These are phyloP conservation scores for Chionis minor DNA, from an alignment of 2,113 vertebrate genomes.

Conservation along the genomic window DNA sequence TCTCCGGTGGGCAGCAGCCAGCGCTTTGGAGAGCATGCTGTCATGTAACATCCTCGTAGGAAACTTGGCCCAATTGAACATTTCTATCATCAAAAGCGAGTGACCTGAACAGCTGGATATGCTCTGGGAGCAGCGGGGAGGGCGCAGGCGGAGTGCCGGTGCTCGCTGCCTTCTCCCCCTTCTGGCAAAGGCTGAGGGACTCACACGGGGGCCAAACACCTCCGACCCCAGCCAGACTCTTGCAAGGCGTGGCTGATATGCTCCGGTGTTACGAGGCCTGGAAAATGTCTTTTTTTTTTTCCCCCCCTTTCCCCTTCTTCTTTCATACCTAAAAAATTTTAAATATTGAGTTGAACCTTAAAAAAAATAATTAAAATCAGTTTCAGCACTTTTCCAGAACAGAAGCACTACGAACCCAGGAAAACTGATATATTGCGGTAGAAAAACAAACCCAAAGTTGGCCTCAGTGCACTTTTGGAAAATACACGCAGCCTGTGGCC, in stretches of 20 bases:
- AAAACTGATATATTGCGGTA: fast-evolving
- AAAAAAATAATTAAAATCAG: neutral
- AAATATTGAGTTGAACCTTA: neutral
- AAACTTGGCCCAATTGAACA: slow-evolving; percentile 38
- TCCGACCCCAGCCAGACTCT: neutral
- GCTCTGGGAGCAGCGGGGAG: neutral
- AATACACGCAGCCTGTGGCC: neutral
- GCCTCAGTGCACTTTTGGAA: neutral
- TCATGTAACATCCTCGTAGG: slow-evolving; percentile 14
- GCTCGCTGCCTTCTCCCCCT: neutral
- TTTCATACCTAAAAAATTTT: neutral
- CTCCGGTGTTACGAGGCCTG: neutral
- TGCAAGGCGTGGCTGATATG: fast-evolving
- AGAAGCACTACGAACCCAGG: neutral
- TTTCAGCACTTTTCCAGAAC: neutral
- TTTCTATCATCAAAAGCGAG: slow-evolving; percentile 40
- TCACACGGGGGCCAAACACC: fast-evolving
- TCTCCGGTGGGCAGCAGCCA: neutral
- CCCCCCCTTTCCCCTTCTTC: neutral
- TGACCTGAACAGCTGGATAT: slow-evolving; percentile 40
- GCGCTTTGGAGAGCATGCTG: neutral
- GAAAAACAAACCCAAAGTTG: neutral
- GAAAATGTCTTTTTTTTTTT: fast-evolving
- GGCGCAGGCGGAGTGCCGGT: neutral
- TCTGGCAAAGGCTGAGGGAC: neutral